Evolutionary conservation across 2,113 vertebrate species (phyloP).

Genomic region (Vulpes vulpes): DNA sequence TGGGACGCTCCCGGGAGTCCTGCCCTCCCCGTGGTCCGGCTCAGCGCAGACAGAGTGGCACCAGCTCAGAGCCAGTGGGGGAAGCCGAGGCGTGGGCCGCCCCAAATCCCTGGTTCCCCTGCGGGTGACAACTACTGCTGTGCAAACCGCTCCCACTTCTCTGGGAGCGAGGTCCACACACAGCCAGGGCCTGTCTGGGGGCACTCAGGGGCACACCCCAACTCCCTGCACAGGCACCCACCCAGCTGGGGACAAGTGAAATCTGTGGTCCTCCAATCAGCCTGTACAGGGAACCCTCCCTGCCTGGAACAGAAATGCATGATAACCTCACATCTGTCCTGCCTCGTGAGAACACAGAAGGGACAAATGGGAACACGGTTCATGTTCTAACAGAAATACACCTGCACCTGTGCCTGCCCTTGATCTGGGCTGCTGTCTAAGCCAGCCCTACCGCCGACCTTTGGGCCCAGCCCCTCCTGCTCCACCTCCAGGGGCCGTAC

Average conservation of each 20-base stretch:
- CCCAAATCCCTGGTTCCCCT: not conserved
- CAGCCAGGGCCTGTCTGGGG: rapidly evolving
- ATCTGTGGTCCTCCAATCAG: not conserved
- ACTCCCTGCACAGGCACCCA: no score
- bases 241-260: rapidly evolving
- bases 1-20: not conserved
- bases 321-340: not conserved
- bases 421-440: not conserved
- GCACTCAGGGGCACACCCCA: rapidly evolving
- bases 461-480: not conserved
- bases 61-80: not conserved
- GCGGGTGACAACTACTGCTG: rapidly evolving
- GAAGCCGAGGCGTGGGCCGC: rapidly evolving
- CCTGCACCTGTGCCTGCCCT: no score
- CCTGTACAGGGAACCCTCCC: not conserved
- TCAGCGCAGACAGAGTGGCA: not conserved
- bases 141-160: not conserved
- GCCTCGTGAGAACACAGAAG: not conserved
- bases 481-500: rapidly evolving
- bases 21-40: rapidly evolving
- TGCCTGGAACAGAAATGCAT: not conserved
- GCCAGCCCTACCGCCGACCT: not conserved
- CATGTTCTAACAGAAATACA: no score
- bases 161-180: not conserved
- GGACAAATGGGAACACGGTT: not conserved